Base-by-base conservation (phyloP, 2,888 invertebrate species). In the Cremastobaeus sp. region DNA sequence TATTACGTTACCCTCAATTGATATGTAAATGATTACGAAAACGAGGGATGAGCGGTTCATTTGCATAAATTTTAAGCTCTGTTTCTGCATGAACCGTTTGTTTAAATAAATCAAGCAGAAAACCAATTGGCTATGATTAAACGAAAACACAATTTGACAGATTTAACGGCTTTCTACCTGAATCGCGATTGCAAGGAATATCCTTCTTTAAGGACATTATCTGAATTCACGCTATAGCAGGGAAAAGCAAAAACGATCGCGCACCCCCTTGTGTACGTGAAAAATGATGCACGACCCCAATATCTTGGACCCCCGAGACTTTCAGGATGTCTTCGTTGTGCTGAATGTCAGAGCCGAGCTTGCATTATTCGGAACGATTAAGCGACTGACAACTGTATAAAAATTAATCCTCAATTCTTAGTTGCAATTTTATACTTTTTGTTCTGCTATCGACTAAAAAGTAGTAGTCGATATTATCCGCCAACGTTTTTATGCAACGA, bases 171-270 rank as follows among this genome's bases (percentile, higher is more conserved):
- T 72, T 80, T n/a, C n/a, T 14, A 83, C 82, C 83, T 83, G 81
- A 77, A 76, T 76, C 79, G 48, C 62, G 60, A 55, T 70, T 62
- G 80, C 78, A 78, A 75, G 82, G 83, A 82, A 86, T 86, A 86
- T 86, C 85, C 81, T 82, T 83, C 85, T 86, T 86, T 86, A 86
- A 86, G 85, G 83, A 85, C 85, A 86, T 86, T 86, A 86, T 86
- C 86, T 81, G 83, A 82, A 82, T 83, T 78, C 82, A 75, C 77
- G 80, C 62, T 57, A 71, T 74, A 75, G 79, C 78, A 78, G 80
- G 81, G 78, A 81, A 78, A 77, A 79, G 81, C 83, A 86, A 85
- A 85, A 85, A 85, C 82, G 81, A 77, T 83, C 83, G 79, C 81
- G 83, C 86, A 82, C 86, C 86, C 85, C 84, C 83, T 84, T 80